Conservation (phyloP, 1,140 invertebrate species). For the Eubasilissa regina region DNA sequence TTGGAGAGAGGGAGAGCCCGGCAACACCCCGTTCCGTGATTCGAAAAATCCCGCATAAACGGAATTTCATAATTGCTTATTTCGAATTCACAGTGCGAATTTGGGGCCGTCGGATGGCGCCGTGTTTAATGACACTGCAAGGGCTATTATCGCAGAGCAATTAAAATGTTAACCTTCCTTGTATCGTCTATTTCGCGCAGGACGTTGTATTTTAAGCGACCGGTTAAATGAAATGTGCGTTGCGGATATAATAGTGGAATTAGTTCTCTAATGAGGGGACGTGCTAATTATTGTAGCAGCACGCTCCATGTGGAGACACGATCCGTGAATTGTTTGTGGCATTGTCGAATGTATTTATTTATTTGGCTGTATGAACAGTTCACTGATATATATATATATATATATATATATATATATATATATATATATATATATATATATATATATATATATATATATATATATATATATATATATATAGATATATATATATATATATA, state of each 20-base stretch:
- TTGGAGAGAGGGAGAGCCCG: not conserved
- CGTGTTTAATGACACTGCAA: slow-evolving; percentile 18
- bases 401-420: no score
- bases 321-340: not conserved
- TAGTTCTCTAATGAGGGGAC: not conserved
- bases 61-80: slow-evolving; percentile 49
- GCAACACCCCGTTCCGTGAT: slow-evolving; percentile 28
- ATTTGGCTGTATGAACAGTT: no score
- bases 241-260: slow-evolving; percentile 1
- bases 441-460: no score
- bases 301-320: no score
- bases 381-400: no score
- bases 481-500: no score
- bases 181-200: slow-evolving; percentile 2
- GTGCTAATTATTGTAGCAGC: not conserved
- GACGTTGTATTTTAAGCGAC: not conserved
- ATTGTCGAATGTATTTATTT: not conserved
- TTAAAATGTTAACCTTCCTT: slow-evolving; percentile 1
- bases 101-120: slow-evolving; percentile 10
- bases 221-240: slow-evolving; percentile 18
- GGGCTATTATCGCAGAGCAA: slow-evolving; percentile 20
- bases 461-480: no score
- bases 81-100: slow-evolving; percentile 33
- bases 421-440: no score
- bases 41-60: slow-evolving; percentile 32